Base-by-base conservation (phyloP, 2,113 vertebrate species). In the Lonchura striata region DNA sequence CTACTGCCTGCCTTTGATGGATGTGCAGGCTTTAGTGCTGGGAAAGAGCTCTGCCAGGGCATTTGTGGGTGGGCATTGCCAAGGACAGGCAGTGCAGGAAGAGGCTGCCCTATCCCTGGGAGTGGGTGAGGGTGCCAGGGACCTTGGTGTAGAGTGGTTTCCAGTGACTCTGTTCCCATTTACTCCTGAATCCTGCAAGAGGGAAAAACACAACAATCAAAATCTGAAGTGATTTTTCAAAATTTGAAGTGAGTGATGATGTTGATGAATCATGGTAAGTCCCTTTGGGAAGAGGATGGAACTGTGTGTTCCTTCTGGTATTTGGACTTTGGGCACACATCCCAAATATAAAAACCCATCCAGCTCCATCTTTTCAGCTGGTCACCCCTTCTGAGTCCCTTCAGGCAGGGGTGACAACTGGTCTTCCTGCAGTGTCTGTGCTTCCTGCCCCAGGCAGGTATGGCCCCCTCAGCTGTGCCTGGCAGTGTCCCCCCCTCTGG, bases 171-270 rank as follows among this genome's bases (percentile, higher is more conserved):
- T 66, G 23, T 63, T 78, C 59, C 54, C n/a, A 9, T 25, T 44
- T 52, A 1, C 33, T 85, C n/a, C n/a, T 23, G 27, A 50, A 25
- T 25, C n/a, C 46, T 37, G 3, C 4, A 19, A 5, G 17, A 11
- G 10, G 2, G 10, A 3, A 3, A 13, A 64, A 12, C 11, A n/a
- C 44, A 39, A 13, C 11, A 30, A 3, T 25, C 5, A 15, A 15
- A 65, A 22, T 47, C 47, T 61, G 49, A 33, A 54, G 20, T 52
- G 41, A 42, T 42, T 42, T 42, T 42, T 42, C 41, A 42, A 42
- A 42, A 42, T 42, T 15, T 42, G 41, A 42, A 42, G 1, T 15
- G 75, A 63, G 21, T 15, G 31, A 13, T 52, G 50, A 53, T 35
- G 11, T 44, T 50, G 22, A 22, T 39, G 21, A n/a, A 41, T 27